Evolutionary conservation across 2,113 vertebrate genomes (phyloP), one percentile per base, ranked within the genome.

Genomic region (Psephotus haematonotus): DNA sequence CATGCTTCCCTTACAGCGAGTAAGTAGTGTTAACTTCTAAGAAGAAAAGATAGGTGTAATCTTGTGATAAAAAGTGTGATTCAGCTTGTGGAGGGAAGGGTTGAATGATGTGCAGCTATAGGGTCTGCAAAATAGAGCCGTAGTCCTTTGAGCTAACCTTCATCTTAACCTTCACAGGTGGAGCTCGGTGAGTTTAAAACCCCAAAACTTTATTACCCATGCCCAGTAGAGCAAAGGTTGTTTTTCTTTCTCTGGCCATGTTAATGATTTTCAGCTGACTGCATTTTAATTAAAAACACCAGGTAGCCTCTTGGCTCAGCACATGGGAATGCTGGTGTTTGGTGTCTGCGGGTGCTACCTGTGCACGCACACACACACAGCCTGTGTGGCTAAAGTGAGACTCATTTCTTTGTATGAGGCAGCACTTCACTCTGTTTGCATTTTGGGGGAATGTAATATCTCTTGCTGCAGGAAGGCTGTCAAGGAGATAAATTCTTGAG

Each of bases 181-280:
- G 44, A 97, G 88, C 74, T 93, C 91, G 77, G 50, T 80, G 46
- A 95, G 72, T 95, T 95, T 37, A 88, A 97, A 96, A 75, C 7
- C 82, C 50, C 64, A 69, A 92, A 95, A 96, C 80, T 96, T 97
- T 97, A 97, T 97, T 97, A 80, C 90, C 96, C 70, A 2, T 95
- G 78, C 94, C 95, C 93, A 82, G 95, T 91, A 95, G 77, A 95
- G 60, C 86, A 86, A 90, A 94, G 92, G 82, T 93, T 92, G 47
- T 90, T 92, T 96, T 97, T 70, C 83, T 77, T 93, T 88, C 92
- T 84, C 76, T 84, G 80, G 97, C 86, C 82, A 79, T 96, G 91
- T 93, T 98, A 98, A 98, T 97, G 87, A 97, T 71, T 97, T 97
- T 98, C 93, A 97, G 96, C 90, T 98, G 96, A 96, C 59, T 98